Conservation (phyloP, 1,140 invertebrate species). For the Phenacoccus solenopsis region DNA sequence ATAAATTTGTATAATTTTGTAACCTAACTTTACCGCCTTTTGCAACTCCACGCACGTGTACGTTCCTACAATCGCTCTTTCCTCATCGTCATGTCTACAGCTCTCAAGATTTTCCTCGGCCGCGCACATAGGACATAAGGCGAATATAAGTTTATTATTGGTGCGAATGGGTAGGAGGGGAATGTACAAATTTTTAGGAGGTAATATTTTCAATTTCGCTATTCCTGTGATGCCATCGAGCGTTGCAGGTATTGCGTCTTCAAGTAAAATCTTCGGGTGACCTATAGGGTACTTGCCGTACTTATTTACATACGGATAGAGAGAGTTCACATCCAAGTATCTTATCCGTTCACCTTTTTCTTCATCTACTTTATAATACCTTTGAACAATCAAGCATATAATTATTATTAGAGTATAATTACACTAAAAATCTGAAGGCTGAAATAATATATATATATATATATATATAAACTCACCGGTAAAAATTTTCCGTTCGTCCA, state of each 20-base stretch:
- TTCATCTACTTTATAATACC: not conserved
- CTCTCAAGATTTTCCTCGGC: slow-evolving; percentile 12
- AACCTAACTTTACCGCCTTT: slow-evolving; percentile 31
- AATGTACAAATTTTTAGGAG: slow-evolving; percentile 30
- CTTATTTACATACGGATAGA: slow-evolving; percentile 5
- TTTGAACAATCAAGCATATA: not conserved
- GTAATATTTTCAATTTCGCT: slow-evolving; percentile 29
- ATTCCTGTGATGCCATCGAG: slow-evolving; percentile 18
- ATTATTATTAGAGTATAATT: not conserved
- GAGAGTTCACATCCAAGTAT: not conserved
- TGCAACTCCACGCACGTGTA: slow-evolving; percentile 33
- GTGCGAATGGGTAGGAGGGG: slow-evolving; percentile 29
- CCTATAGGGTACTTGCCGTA: not conserved
- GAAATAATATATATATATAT: not conserved
- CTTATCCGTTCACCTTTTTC: not conserved
- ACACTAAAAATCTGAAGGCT: not conserved
- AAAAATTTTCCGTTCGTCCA: not conserved
- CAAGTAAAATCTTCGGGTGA: not conserved
- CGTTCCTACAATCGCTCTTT: slow-evolving; percentile 31
- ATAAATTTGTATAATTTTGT: slow-evolving; percentile 31
- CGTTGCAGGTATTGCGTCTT: not conserved
- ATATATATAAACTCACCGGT: not conserved
- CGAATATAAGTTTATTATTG: slow-evolving; percentile 30
- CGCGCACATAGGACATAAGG: slow-evolving; percentile 28
- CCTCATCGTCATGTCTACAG: slow-evolving; percentile 28